Conservation (phyloP, 2,113 vertebrate genomes). For the Pagrus major region DNA sequence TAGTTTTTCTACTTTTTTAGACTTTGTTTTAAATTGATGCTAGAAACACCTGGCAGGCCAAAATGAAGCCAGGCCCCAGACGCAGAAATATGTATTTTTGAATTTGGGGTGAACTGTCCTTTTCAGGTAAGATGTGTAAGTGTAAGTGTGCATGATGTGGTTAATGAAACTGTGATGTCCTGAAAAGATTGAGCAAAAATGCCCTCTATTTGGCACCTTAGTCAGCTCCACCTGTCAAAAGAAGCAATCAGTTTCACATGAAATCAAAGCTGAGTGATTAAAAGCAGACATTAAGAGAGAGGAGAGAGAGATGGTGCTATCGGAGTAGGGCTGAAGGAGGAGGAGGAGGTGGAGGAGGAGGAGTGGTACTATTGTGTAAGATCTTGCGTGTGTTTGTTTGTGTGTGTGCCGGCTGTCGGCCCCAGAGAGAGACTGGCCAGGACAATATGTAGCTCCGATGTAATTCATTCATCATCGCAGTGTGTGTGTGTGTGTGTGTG, state of each 20-base stretch:
- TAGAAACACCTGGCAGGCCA: no score
- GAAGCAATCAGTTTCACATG: slow-evolving; percentile 4
- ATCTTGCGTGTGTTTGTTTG: slow-evolving; percentile 49
- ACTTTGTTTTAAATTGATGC: no score
- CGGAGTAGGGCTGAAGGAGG: slow-evolving; percentile 3
- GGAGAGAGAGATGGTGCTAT: not conserved
- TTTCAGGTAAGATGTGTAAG: slow-evolving; percentile 5
- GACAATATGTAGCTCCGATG: slow-evolving; percentile 52
- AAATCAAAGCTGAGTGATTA: slow-evolving; percentile 52
- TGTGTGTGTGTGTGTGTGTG: slow-evolving; percentile 47
- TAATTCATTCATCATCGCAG: slow-evolving; percentile 69
- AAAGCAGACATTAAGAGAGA: slow-evolving; percentile 47
- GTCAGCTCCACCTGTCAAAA: slow-evolving; percentile 28
- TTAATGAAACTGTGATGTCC: slow-evolving; percentile 33
- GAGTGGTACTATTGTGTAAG: slow-evolving; percentile 66
- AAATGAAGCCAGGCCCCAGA: no score
- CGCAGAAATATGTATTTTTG: no score
- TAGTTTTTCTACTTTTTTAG: no score
- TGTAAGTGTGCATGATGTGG: not conserved
- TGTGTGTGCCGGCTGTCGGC: slow-evolving; percentile 34
- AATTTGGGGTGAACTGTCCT: no score
- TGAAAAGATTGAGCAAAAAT: slow-evolving; percentile 16
- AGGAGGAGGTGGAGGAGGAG: slow-evolving; percentile 16
- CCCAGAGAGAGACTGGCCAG: slow-evolving; percentile 43
- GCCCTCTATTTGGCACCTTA: not conserved